Percentiles rank a stretch among this genome's conserved stretches.
phyloP scores from a whole-genome alignment of 1,140 invertebrate species.

The Papilio dardanus region DNA sequence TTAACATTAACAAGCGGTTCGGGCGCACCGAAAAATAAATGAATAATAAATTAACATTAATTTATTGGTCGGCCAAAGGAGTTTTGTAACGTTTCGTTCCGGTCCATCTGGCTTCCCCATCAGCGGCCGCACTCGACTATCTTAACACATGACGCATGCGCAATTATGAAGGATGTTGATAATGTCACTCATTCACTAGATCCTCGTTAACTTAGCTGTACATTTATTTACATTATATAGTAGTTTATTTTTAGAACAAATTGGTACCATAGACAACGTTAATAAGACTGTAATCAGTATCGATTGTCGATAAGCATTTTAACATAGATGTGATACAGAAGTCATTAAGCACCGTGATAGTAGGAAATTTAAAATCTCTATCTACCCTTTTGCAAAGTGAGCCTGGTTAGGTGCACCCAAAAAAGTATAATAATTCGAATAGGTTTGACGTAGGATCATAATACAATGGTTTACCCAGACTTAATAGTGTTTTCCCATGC shows the following conservation, averaged over 20 bases:
- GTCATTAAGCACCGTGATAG: no score
- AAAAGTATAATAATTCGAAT: not conserved
- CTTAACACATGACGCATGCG: conserved; percentile 50
- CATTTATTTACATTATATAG: conserved; percentile 50
- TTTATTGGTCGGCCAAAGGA: not conserved
- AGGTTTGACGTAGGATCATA: not conserved
- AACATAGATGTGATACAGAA: not conserved
- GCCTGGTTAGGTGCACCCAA: not conserved
- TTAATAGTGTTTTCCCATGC: not conserved
- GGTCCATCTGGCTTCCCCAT: conserved; percentile 37
- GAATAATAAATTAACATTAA: conserved; percentile 22
- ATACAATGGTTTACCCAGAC: not conserved
- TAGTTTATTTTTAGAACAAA: no score
- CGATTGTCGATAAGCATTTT: not conserved
- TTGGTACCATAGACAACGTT: conserved; percentile 28
- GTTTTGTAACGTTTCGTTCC: conserved; percentile 30
- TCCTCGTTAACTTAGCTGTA: conserved; percentile 44
- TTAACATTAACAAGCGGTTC: conserved; percentile 20
- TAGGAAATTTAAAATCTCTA: not conserved
- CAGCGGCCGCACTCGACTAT: conserved; percentile 19
- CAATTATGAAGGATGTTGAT: conserved; percentile 65
- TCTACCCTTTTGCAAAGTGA: not conserved
- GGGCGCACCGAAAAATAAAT: conserved; percentile 22
- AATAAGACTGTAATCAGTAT: not conserved
- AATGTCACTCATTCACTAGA: conserved; percentile 64